Percentiles rank a stretch among this genome's conserved stretches.
Evolutionary conservation across 1,140 invertebrate species (phyloP).

Genomic region (Pogonus chalceus): DNA sequence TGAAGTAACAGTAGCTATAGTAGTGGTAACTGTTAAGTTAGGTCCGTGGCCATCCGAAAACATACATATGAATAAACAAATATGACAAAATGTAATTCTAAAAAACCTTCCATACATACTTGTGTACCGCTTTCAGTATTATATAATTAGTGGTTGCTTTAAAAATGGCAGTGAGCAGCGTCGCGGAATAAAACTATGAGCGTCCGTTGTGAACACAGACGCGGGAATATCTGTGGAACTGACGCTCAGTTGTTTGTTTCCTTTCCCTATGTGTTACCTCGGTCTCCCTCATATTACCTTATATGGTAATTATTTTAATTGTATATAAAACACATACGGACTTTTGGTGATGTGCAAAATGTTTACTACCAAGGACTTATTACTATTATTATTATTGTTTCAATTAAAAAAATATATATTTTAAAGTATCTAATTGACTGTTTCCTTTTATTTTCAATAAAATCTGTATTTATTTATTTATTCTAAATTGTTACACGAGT

Average conservation of each 20-base stretch:
- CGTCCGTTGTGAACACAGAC: background rate
- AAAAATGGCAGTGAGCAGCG: conserved; percentile 1
- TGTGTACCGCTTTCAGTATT: background rate
- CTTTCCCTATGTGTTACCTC: background rate
- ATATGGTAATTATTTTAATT: conserved; percentile 8
- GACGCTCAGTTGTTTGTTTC: background rate
- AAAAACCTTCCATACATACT: background rate
- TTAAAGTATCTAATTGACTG: no score
- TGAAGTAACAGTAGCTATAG: no score
- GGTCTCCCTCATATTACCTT: conserved; percentile 6
- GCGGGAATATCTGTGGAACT: background rate
- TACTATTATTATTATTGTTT: no score
- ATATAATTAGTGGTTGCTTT: conserved; percentile 4
- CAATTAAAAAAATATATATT: no score
- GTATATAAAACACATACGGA: conserved; percentile 6
- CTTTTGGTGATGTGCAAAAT: background rate
- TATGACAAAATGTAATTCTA: conserved; percentile 4
- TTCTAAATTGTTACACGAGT: no score
- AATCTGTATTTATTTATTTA: no score
- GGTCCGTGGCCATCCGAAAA: no score
- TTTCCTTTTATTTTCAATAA: no score
- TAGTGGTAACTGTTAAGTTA: no score
- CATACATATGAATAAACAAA: conserved; percentile 6
- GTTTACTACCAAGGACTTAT: no score
- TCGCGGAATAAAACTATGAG: background rate